phyloP scores from a whole-genome alignment of 2,888 invertebrate species.

The Hofmannophila pseudospretella region DNA sequence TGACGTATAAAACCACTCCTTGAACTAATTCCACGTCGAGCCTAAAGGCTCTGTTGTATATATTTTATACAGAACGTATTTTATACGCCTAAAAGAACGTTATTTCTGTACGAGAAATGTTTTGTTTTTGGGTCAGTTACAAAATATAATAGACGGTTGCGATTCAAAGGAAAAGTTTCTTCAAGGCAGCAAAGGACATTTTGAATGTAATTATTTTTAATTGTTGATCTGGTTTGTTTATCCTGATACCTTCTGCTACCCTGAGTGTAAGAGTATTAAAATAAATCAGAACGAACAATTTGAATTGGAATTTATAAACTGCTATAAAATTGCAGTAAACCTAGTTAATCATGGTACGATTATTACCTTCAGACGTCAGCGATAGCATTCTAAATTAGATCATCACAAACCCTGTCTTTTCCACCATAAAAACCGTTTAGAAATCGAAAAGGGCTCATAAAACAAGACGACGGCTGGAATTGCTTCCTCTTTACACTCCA shows the following conservation, averaged over 20 bases:
- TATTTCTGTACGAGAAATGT: slow-evolving; percentile 35
- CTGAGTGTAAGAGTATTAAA: no score
- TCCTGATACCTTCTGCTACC: no score
- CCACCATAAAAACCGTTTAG: slow-evolving; percentile 46
- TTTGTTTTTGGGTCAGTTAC: slow-evolving; percentile 24
- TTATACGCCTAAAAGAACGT: no score
- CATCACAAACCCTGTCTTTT: slow-evolving; percentile 36
- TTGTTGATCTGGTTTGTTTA: background rate
- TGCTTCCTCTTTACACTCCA: slow-evolving; percentile 53
- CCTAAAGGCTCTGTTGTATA: slow-evolving; percentile 46
- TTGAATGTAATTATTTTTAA: no score
- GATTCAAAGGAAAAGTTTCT: background rate
- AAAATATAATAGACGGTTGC: slow-evolving; percentile 1
- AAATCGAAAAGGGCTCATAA: slow-evolving; percentile 56
- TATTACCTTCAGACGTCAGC: no score
- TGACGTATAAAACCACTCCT: slow-evolving; percentile 69
- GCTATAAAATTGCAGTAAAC: no score
- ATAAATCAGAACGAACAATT: no score
- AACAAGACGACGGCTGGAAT: slow-evolving; percentile 53
- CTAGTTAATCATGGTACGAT: no score
- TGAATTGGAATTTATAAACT: no score
- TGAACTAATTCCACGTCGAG: slow-evolving; percentile 51
- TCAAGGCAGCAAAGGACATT: background rate
- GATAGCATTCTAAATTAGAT: slow-evolving; percentile 20
- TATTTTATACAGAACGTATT: slow-evolving; percentile 52